Conservation (phyloP, 2,113 vertebrate species). For the Clarias magur region DNA sequence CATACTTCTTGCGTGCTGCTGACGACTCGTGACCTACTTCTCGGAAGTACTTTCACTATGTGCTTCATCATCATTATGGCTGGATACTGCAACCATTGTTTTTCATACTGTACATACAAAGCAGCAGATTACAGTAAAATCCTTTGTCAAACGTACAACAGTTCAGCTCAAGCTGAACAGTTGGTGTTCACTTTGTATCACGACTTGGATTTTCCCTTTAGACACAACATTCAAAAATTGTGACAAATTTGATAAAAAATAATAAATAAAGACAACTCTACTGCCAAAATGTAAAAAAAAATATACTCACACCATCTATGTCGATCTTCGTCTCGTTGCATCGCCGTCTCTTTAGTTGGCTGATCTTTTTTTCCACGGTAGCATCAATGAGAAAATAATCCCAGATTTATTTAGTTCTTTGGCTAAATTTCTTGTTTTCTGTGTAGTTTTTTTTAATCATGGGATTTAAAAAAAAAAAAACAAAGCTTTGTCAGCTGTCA, state of each 20-base stretch:
- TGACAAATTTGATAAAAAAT: background rate
- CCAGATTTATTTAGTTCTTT: background rate
- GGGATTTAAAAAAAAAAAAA: background rate
- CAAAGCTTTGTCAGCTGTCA: background rate
- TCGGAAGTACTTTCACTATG: slow-evolving; percentile 66
- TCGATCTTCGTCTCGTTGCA: background rate
- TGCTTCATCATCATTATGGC: slow-evolving; percentile 66
- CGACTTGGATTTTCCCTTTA: background rate
- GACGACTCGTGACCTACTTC: slow-evolving; percentile 76
- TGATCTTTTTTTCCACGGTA: background rate
- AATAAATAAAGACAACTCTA: no score
- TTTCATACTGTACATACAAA: slow-evolving; percentile 58
- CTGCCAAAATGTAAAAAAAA: no score
- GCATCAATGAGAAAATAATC: background rate
- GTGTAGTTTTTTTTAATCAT: background rate
- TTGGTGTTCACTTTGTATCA: background rate
- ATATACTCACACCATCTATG: no score
- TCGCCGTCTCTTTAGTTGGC: background rate
- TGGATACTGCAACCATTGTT: slow-evolving; percentile 69
- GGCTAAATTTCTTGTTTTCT: background rate
- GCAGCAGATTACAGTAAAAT: slow-evolving; percentile 42
- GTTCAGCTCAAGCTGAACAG: background rate
- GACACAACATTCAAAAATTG: background rate
- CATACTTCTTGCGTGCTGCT: slow-evolving; percentile 63
- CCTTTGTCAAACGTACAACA: background rate